These are phyloP conservation scores for Alcis repandata DNA, from an alignment of 2,888 invertebrate species.

Conservation along the genomic window DNA sequence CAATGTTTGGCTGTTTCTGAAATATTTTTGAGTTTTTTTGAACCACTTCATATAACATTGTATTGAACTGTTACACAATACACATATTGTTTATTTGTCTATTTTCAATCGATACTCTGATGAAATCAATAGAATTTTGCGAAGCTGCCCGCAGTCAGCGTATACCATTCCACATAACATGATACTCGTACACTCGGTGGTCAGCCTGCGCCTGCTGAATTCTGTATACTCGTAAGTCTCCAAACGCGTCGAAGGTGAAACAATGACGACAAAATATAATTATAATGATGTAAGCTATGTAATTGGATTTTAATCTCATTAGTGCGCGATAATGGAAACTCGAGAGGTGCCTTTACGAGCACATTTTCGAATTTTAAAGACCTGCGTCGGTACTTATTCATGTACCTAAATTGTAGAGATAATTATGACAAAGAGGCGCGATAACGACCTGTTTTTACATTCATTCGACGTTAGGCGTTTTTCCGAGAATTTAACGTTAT, in stretches of 20 bases:
- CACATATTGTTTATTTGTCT: too few species aligned
- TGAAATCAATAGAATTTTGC: too few species aligned
- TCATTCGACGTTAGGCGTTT: slow-evolving; percentile 26
- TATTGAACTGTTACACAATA: too few species aligned
- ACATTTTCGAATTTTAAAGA: slow-evolving; percentile 53
- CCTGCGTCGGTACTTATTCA: slow-evolving; percentile 38
- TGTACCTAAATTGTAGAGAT: slow-evolving; percentile 44
- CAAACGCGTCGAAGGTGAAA: slow-evolving; percentile 43
- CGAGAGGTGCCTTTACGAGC: slow-evolving; percentile 52
- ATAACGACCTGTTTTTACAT: slow-evolving; percentile 40
- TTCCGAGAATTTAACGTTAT: slow-evolving; percentile 23
- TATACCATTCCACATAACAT: not conserved
- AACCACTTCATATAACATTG: too few species aligned
- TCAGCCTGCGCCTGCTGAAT: slow-evolving; percentile 1
- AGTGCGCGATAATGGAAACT: slow-evolving; percentile 61
- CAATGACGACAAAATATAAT: slow-evolving; percentile 45
- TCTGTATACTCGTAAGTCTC: slow-evolving; percentile 2
- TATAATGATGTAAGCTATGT: slow-evolving; percentile 60
- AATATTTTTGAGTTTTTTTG: too few species aligned
- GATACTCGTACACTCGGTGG: not conserved
- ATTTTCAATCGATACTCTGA: too few species aligned
- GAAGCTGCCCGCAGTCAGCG: too few species aligned
- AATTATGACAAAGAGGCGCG: slow-evolving; percentile 42
- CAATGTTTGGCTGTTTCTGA: too few species aligned
- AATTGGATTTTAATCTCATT: slow-evolving; percentile 70